Base-by-base conservation (phyloP, 2,113 vertebrate genomes). In the Sporophila hypoxantha region DNA sequence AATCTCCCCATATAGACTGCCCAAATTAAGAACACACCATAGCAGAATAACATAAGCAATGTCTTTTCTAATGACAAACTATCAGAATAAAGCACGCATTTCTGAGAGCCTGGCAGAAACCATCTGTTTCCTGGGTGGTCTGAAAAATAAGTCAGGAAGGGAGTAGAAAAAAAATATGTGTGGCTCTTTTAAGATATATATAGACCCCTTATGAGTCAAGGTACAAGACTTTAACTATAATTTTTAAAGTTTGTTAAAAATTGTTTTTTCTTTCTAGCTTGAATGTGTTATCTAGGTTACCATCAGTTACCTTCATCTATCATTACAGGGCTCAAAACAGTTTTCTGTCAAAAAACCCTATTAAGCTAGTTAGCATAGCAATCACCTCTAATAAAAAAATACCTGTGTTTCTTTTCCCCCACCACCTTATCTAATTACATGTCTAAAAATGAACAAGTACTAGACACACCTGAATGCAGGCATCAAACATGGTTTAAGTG, bases 361-460 rank as follows among this genome's bases (percentile, higher is more conserved):
- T 47, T 71, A 60, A 32, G 46, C 15, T 79, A 60, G 10, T 79
- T 75, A 79, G 26, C 17, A 15, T 2, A 82, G 34, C 13, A 73
- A 73, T 30, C 60, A 34, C 16, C 20, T 29, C 42, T 37, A 57
- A 52, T 17, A 73, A 73, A 65, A 65, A 87, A 64, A 78, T 37
- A 76, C 5, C 13, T 39, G 12, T 26, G 15, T 21, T 52, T 74
- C 9, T 50, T 5, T 37, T 17, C 22, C 3, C 3, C 6, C 3
- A 74, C 0, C 1, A 6, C 3, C 7, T 27, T 9, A 52, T 5
- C 25, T 53, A 82, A 49, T 8, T 49, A 68, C 0, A 0, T 5
- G 8, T 66, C 52, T 59, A 46, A 69, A 76, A 79, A 41, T 32
- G 66, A 79, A 16, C 5, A 66, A 55, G 9, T 16, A 82, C 17